These are phyloP conservation scores for Homalodisca vitripennis DNA, from an alignment of 1,140 invertebrate genomes.

Conservation along the genomic window DNA sequence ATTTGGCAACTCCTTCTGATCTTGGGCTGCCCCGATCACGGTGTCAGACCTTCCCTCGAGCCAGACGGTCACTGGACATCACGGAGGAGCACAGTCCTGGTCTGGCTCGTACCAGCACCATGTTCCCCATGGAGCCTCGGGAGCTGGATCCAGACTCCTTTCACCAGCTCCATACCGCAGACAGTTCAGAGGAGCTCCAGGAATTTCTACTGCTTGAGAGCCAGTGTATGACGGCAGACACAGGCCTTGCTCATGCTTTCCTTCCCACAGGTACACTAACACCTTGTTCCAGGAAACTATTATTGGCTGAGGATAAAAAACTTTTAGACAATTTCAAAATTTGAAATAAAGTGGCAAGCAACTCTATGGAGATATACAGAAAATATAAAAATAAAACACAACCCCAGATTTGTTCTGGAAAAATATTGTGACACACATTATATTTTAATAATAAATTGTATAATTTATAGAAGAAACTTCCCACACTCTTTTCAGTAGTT, in stretches of 20 bases:
- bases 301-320: not conserved
- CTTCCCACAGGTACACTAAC: conserved; percentile 33
- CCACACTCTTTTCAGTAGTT: too few species aligned
- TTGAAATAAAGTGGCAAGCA: not conserved
- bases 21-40: not conserved
- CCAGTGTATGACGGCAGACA: conserved; percentile 57
- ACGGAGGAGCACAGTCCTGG: conserved; percentile 58
- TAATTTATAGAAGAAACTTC: too few species aligned
- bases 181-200: conserved; percentile 63
- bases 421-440: too few species aligned
- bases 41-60: conserved; percentile 56
- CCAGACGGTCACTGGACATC: conserved; percentile 47
- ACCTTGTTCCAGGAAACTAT: not conserved
- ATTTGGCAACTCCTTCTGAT: conserved; percentile 20
- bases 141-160: conserved; percentile 59
- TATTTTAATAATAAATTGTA: too few species aligned
- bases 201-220: conserved; percentile 65
- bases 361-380: too few species aligned
- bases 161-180: conserved; percentile 58
- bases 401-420: too few species aligned
- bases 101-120: conserved; percentile 45
- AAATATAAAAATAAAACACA: too few species aligned
- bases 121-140: conserved; percentile 58
- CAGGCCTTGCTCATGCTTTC: conserved; percentile 53
- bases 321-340: not conserved